Percentiles rank a stretch among this genome's conserved stretches.
Evolutionary conservation across 2,113 vertebrate genomes (phyloP).

Genomic region (Ophiodon elongatus): DNA sequence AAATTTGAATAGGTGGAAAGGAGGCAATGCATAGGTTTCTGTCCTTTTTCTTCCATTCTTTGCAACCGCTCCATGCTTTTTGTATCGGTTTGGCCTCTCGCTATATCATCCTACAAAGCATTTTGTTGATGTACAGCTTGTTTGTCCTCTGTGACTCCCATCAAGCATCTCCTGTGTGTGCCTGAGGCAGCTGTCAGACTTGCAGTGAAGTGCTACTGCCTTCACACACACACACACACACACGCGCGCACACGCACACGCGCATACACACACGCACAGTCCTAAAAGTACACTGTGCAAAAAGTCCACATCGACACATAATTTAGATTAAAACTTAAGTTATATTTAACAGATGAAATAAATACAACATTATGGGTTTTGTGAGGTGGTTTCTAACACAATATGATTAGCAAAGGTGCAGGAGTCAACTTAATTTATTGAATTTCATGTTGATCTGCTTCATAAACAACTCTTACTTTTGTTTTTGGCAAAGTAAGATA

Average conservation of each 20-base stretch:
- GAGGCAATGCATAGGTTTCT: background rate
- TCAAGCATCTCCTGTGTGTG: slow-evolving; percentile 60
- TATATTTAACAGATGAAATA: background rate
- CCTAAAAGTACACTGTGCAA: slow-evolving; percentile 3
- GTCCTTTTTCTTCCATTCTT: background rate
- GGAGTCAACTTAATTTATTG: background rate
- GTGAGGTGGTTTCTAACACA: background rate
- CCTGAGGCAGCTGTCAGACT: slow-evolving; percentile 71
- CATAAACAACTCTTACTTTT: background rate
- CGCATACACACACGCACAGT: slow-evolving; percentile 11
- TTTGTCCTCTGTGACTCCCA: slow-evolving; percentile 73
- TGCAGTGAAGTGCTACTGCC: slow-evolving; percentile 51
- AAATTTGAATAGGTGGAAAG: background rate
- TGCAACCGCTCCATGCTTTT: background rate
- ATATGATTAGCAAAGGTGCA: background rate
- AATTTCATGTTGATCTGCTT: background rate
- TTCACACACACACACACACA: slow-evolving; percentile 9
- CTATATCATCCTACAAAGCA: slow-evolving; percentile 43
- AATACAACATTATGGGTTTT: background rate
- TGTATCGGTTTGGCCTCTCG: slow-evolving; percentile 38
- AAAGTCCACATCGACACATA: background rate
- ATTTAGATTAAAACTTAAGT: slow-evolving; percentile 21
- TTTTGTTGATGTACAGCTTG: slow-evolving; percentile 66
- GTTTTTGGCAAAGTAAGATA: slow-evolving; percentile 8
- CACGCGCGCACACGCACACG: slow-evolving; percentile 3